A percentile compares a stretch with the other conserved stretches of the same genome.
phyloP scores from a whole-genome alignment of 2,113 vertebrate species.

The Phocoena sinus region DNA sequence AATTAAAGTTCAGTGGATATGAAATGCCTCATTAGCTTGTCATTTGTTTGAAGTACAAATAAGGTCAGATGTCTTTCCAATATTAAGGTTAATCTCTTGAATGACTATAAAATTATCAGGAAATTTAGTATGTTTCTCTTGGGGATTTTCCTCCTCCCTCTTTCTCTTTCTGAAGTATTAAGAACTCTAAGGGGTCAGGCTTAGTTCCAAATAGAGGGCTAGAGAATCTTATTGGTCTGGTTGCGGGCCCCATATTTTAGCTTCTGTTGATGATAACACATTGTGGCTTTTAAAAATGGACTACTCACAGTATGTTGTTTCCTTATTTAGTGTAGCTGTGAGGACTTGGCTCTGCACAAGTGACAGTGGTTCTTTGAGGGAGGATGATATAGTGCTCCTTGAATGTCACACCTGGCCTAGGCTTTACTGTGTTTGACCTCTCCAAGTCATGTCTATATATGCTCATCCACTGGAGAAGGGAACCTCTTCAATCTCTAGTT shows the following conservation, averaged over 20 bases:
- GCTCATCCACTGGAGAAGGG: neutral
- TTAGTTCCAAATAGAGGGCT: slow-evolving; percentile 25
- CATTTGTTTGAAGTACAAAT: slow-evolving; percentile 20
- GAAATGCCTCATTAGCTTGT: slow-evolving; percentile 20
- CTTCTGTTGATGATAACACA: neutral
- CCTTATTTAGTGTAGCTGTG: neutral
- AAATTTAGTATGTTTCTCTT: slow-evolving; percentile 27
- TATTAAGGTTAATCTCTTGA: slow-evolving; percentile 31
- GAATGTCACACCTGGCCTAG: neutral
- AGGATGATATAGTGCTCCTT: neutral
- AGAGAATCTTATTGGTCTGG: neutral
- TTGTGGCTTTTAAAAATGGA: neutral
- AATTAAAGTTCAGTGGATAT: neutral
- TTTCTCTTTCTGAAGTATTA: slow-evolving; percentile 16
- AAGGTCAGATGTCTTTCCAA: slow-evolving; percentile 18
- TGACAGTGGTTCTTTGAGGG: neutral
- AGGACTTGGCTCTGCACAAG: neutral
- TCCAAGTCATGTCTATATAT: neutral
- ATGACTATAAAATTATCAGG: slow-evolving; percentile 29
- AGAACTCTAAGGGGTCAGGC: neutral
- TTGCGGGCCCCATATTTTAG: neutral
- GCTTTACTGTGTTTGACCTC: neutral
- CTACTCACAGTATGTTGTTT: neutral
- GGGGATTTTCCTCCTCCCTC: neutral
- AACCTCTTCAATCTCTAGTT: neutral